Base-by-base conservation (phyloP, 2,113 vertebrate genomes). In the Salminus brasiliensis region DNA sequence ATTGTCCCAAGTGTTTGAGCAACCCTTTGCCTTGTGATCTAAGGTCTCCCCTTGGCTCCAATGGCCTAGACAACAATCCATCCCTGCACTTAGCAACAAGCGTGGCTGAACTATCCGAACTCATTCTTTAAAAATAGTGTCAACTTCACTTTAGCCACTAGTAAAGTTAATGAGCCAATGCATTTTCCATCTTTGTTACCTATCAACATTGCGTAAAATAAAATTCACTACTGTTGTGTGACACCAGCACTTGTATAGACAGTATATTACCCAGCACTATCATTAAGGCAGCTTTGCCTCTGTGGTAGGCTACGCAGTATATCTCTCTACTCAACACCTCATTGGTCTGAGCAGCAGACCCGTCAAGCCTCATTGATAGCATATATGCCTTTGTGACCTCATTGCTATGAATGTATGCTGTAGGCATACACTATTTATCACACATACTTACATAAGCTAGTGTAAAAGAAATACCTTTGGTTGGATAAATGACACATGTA, bases 331-430 rank as follows among this genome's bases (percentile, higher is more conserved):
- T 39, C 39, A 76, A 69, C 65, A 69, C 59, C 62, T 69, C 65
- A 69, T 43, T 77, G 75, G 65, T 68, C 65, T 68, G 34, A 43
- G 25, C 23, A 69, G 68, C 52, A 69, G 65, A 69, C 23, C 75
- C 43, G 43, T 55, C 60, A 73, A 41, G 57, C 71, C 30, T 79
- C 69, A 72, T 55, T 80, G 60, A 36, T n/a, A 39, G 32, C 29
- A 43, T 29, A 9, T 55, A 66, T 67, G 60, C 39, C 59, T 47
- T 32, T 53, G n/a, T n/a, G n/a, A n/a, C n/a, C n/a, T n/a, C n/a
- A 66, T 73, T 65, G 41, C 21, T 68, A 77, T 73, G 32, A 41
- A 73, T 79, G 69, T 32, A 45, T 66, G 62, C 36, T 77, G 25
- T 41, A 32, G 25, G 49, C 63, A 43, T 12, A 45, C 32, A 25